These are phyloP conservation scores for Lates calcarifer DNA, from an alignment of 2,113 vertebrate species.

Conservation along the genomic window DNA sequence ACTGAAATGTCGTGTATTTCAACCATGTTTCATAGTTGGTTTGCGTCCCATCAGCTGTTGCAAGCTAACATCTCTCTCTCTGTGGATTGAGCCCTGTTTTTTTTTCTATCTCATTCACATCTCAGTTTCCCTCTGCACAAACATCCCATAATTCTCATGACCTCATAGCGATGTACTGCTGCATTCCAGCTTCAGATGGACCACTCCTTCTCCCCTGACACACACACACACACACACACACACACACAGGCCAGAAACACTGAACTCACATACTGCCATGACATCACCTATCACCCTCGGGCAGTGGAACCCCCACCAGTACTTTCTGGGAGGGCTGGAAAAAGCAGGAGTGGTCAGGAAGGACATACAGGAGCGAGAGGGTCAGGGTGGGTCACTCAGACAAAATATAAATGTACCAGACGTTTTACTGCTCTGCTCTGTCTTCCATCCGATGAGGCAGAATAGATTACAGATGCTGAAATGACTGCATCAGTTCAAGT, in stretches of 20 bases:
- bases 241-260: background rate
- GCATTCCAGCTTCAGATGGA: slow-evolving; percentile 60
- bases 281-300: slow-evolving; percentile 49
- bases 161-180: slow-evolving; percentile 71
- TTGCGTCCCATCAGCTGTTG: slow-evolving; percentile 42
- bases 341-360: slow-evolving; percentile 10
- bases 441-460: background rate
- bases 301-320: slow-evolving; percentile 36
- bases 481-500: slow-evolving; percentile 5
- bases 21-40: background rate
- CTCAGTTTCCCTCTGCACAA: slow-evolving; percentile 63
- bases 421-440: background rate
- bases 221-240: slow-evolving; percentile 31
- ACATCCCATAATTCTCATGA: slow-evolving; percentile 79
- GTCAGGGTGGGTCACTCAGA: slow-evolving; percentile 28
- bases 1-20: slow-evolving; percentile 15
- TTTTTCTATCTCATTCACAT: slow-evolving; percentile 45
- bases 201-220: slow-evolving; percentile 45
- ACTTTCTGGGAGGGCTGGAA: slow-evolving; percentile 25
- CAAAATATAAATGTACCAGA: slow-evolving; percentile 6
- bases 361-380: slow-evolving; percentile 31
- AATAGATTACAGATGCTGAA: slow-evolving; percentile 10
- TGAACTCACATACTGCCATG: slow-evolving; percentile 48
- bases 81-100: slow-evolving; percentile 24
- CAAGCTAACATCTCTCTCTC: slow-evolving; percentile 20